Evolutionary conservation across 2,113 vertebrate species (phyloP), one percentile per base, ranked within the genome.

Genomic region (Lates calcarifer): DNA sequence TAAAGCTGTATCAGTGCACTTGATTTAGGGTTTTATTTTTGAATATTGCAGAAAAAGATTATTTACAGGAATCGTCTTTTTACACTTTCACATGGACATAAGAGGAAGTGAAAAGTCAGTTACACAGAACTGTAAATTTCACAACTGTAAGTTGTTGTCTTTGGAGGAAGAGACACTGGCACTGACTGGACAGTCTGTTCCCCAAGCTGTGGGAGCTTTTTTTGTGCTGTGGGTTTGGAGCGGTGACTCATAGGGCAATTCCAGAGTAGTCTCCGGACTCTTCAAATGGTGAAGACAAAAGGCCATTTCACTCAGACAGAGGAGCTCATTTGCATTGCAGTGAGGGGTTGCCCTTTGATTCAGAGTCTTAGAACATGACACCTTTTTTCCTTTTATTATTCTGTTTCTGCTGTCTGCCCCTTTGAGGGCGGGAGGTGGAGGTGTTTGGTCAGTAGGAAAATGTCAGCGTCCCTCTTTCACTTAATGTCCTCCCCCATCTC

Each of bases 291-390:
- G 64, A 72, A 75, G 83, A 93, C 88, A 91, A 92, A 91, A 86
- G 83, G 76, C 72, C 58, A 37, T 79, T 92, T 90, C 55, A 77
- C 60, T 55, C 63, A 77, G 77, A 80, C 56, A 64, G 57, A 77
- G 76, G 55, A 28, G 69, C 89, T 89, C 45, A 90, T 93, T 92
- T 90, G 89, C 91, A 92, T 93, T 51, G 77, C 82, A 81, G 84
- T 41, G 68, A 76, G 53, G 60, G 55, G 65, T 78, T 82, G 75
- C 84, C 88, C 87, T 91, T 86, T 49, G 67, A 83, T 83, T 84
- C 60, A 55, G 35, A 76, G 61, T 60, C 81, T 41, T 20, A 39
- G 51, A 88, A 86, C 84, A 80, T 69, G 75, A 87, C 83, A 84
- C 83, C 82, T 58, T 73, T 77, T 37, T 35, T 64, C 71, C 31